Evolutionary conservation across 1,140 invertebrate genomes (phyloP), one percentile per base, ranked within the genome.

Genomic region (Neodiprion lecontei): DNA sequence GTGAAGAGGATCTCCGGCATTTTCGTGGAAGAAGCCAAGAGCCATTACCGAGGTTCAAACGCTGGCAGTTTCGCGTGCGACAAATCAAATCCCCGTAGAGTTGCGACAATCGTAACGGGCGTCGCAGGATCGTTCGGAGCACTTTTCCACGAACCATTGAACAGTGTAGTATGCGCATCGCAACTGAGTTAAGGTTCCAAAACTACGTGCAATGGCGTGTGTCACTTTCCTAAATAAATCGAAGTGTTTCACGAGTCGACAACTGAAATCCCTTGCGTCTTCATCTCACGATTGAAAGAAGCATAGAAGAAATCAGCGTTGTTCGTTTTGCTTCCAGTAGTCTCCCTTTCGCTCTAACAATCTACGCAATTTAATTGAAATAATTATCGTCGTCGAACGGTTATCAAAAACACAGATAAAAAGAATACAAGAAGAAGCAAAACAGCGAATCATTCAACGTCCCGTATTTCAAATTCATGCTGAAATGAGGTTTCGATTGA

Each of bases 71-170:
- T 70, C 72, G 67, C 76, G 74, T 72, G 78, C 76, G 78, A 78
- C 76, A 79, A 79, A 80, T 79, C 76, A 80, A 79, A 80, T 80
- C 76, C 77, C 74, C 79, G 74, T n/a, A 76, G 78, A 78, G 78
- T 81, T 75, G 77, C 76, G 76, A 81, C 53, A 79, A 81, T 79
- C 76, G 78, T 78, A 81, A 77, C 77, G 75, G 80, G 79, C 78
- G 72, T 76, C 76, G 73, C 74, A 72, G 75, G 78, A 61, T 17
- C n/a, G 53, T 61, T 61, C 53, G n/a, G 53, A 61, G n/a, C 53
- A 61, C 11, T 61, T 61, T 61, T 61, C n/a, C 53, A 61, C 53
- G 53, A 17, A 17, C 53, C 53, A 61, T 61, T 61, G 53, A 61
- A 61, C 53, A 17, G 11, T 61, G 28, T 40, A 61, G 53, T 61